Base-by-base conservation (phyloP, 2,113 vertebrate genomes). In the Chunga burmeisteri region DNA sequence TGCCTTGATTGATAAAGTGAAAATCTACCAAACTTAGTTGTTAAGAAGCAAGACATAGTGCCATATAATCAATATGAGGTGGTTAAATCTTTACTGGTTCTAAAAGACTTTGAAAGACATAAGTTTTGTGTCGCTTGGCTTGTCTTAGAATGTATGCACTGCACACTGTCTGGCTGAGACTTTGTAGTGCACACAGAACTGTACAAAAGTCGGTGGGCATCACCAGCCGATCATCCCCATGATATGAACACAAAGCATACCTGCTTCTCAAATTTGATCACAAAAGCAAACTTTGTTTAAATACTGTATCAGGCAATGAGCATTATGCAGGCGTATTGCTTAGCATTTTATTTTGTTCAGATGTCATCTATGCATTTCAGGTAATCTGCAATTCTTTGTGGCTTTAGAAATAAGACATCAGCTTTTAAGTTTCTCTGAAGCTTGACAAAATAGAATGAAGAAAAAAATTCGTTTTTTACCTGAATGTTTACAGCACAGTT, bases 91-190 rank as follows among this genome's bases (percentile, higher is more conserved):
- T 86, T 84, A 89, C 26, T 0, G 0, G 42, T 81, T 84, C 52
- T 55, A 36, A 89, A 86, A 93, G 56, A 36, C 52, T 93, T 79
- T 75, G 47, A 81, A 89, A 88, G 94, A 81, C 32, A 81, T 6
- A 78, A 78, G 20, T 56, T 70, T 73, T 90, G 20, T 55, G 89
- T 91, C 56, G n/a, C 25, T 85, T 89, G 21, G 13, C 11, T 91
- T 94, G 47, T 59, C 52, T 74, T 38, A 50, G 38, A 78, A 62
- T 20, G 12, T 21, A 50, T 49, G 19, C 68, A 58, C 27, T 74
- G 14, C 32, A 84, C 7, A 46, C 23, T 66, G 30, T 22, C 40
- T 71, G 19, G 22, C 19, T 72, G 26, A 84, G 59, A 19, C 10
- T 53, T 53, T 13, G 23, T 20, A 46, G 34, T 38, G 17, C 55